These are phyloP conservation scores for Megalurothrips usitatus DNA, from an alignment of 2,888 invertebrate species.

Conservation along the genomic window DNA sequence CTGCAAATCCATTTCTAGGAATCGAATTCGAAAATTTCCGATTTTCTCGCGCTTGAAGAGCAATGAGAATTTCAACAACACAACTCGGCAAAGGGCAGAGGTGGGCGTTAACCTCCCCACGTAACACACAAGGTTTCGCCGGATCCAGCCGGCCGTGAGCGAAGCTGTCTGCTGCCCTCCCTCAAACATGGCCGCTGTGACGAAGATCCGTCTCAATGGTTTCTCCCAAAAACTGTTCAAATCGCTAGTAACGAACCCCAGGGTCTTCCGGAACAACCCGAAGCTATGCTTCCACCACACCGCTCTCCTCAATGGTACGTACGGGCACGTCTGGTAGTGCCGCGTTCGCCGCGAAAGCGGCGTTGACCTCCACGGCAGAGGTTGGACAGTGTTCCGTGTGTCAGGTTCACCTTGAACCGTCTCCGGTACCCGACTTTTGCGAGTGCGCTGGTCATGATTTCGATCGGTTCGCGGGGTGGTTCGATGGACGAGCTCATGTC, in stretches of 20 bases:
- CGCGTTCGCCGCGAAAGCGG: background rate
- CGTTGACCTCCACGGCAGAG: background rate
- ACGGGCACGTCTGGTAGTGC: background rate
- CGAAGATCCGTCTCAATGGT: conserved; percentile 1
- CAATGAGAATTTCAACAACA: too few relatives aligned
- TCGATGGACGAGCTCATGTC: background rate
- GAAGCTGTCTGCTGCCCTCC: conserved; percentile 1
- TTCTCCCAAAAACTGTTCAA: conserved; percentile 16
- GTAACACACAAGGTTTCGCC: too few relatives aligned
- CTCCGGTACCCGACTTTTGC: background rate
- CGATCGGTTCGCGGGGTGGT: background rate
- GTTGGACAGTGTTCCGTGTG: background rate
- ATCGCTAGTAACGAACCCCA: background rate
- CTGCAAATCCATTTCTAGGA: too few relatives aligned
- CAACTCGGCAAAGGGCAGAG: too few relatives aligned
- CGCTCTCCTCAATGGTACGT: background rate
- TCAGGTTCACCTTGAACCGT: conserved; percentile 16
- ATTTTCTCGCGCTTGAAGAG: too few relatives aligned
- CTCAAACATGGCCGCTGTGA: conserved; percentile 12
- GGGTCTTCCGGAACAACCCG: background rate
- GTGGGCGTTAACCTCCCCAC: too few relatives aligned
- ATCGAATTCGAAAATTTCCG: too few relatives aligned
- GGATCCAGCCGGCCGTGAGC: background rate
- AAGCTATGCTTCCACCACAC: conserved; percentile 14
- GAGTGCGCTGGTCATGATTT: background rate